Evolutionary conservation across 2,888 invertebrate genomes (phyloP).

Genomic region (Cryptophagus acutangulus): DNA sequence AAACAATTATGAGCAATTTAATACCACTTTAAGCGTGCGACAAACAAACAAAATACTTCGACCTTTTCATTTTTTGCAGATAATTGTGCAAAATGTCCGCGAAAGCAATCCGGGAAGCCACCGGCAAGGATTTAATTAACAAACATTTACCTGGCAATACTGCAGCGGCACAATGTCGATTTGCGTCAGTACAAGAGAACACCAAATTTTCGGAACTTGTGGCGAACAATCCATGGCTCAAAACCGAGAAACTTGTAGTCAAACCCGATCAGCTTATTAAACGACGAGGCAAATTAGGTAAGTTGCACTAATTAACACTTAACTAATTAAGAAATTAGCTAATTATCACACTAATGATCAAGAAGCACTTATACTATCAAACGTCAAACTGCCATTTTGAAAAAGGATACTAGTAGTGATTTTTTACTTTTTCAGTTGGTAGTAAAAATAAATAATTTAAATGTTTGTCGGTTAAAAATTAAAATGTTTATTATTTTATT

Average conservation of each 20-base stretch:
- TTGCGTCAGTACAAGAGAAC: conserved; percentile 71
- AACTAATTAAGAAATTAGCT: conserved; percentile 1
- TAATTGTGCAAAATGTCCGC: conserved; percentile 92
- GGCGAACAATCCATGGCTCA: conserved; percentile 80
- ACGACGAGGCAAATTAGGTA: conserved; percentile 87
- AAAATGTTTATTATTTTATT: too few species aligned
- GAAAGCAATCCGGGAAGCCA: conserved; percentile 92
- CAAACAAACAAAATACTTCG: too few species aligned
- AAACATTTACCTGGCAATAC: conserved; percentile 66
- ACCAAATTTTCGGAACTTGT: conserved; percentile 75
- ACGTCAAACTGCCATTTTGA: too few species aligned
- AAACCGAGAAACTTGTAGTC: conserved; percentile 84
- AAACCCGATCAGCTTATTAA: conserved; percentile 99
- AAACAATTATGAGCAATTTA: too few species aligned
- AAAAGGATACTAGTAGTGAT: too few species aligned
- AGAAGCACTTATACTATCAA: too few species aligned
- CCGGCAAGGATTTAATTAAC: conserved; percentile 89
- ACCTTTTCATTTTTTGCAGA: too few species aligned
- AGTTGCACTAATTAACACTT: conserved; percentile 12
- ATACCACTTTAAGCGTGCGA: too few species aligned
- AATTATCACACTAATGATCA: too few species aligned
- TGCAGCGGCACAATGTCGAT: conserved; percentile 68
- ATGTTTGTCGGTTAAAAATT: too few species aligned
- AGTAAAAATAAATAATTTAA: too few species aligned
- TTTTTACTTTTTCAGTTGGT: too few species aligned